These are phyloP conservation scores for Drosophila siamana DNA, from an alignment of 2,888 invertebrate genomes.

Conservation along the genomic window DNA sequence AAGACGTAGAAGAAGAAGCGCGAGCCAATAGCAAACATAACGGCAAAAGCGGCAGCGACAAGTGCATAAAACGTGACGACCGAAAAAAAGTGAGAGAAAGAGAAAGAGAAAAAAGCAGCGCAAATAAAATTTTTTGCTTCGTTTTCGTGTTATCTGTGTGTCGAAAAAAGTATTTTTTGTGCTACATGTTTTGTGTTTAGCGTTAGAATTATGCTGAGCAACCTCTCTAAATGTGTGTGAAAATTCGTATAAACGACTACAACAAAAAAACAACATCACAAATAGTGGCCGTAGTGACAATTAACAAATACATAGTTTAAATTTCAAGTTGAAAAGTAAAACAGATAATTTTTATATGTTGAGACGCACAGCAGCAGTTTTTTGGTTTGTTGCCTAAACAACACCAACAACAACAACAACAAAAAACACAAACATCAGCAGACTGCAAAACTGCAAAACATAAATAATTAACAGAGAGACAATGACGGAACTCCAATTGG, in stretches of 20 bases:
- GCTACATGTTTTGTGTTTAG: slow-evolving; percentile 59
- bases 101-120: slow-evolving; percentile 26
- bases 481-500: slow-evolving; percentile 69
- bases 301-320: slow-evolving; percentile 32
- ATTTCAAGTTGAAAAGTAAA: slow-evolving; percentile 41
- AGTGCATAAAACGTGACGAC: slow-evolving; percentile 66
- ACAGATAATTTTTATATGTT: slow-evolving; percentile 39
- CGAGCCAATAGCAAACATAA: slow-evolving; percentile 61
- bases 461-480: slow-evolving; percentile 19
- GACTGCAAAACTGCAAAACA: slow-evolving; percentile 11
- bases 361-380: slow-evolving; percentile 36
- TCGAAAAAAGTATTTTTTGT: slow-evolving; percentile 20
- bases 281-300: slow-evolving; percentile 24
- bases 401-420: slow-evolving; percentile 28
- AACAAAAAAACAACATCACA: slow-evolving; percentile 14
- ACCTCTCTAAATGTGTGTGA: slow-evolving; percentile 30
- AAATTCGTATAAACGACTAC: slow-evolving; percentile 12
- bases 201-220: slow-evolving; percentile 48
- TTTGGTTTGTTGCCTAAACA: slow-evolving; percentile 52
- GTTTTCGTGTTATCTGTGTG: slow-evolving; percentile 31
- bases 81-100: slow-evolving; percentile 33
- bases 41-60: slow-evolving; percentile 55
- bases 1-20: slow-evolving; percentile 26
- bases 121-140: slow-evolving; percentile 28
- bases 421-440: slow-evolving; percentile 9